Base-by-base conservation (phyloP, 2,113 vertebrate species). In the Neodontobutis hainanensis region DNA sequence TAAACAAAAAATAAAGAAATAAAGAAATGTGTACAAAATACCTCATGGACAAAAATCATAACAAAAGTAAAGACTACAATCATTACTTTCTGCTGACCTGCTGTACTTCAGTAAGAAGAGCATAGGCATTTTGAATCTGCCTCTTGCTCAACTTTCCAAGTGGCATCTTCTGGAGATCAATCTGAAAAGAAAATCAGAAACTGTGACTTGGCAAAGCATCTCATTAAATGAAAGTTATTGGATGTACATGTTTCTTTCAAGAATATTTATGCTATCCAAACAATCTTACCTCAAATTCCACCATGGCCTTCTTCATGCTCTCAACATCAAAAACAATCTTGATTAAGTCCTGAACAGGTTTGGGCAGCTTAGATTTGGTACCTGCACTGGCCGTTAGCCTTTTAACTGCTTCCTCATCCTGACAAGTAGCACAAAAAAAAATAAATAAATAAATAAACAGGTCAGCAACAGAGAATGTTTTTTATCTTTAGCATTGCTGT, bases 261-360 rank as follows among this genome's bases (percentile, higher is more conserved):
- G 19, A 27, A 27, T 27, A 27, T 27, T 27, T 3, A 27, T 27
- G 19, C 19, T 27, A 27, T 27, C 19, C 19, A 27, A 14, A 61
- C 47, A 11, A 8, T 35, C 55, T 61, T 1, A 98, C 97, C 95
- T 99, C 97, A 77, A 97, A 99, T 81, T 99, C 97, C 88, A 99
- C 97, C 97, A 99, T 96, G 48, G 97, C 97, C 78, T 99, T 99
- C 88, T 98, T 99, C 97, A 99, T 99, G 89, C 96, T 99, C 67
- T 99, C 97, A 68, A 99, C 96, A 49, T 99, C 97, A 75, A 99
- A 99, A 79, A 99, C 97, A 90, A 94, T 92, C 71, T 96, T 94
- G 70, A 99, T 98, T 27, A 99, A 94, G 10, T 97, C 95, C 71
- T 99, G 97, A 16, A 99, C 91, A 0, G 95, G 93, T 72, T 94